Percentiles rank a stretch among this genome's conserved stretches.
phyloP scores from a whole-genome alignment of 1,140 invertebrate genomes.

The Venturia canescens region DNA sequence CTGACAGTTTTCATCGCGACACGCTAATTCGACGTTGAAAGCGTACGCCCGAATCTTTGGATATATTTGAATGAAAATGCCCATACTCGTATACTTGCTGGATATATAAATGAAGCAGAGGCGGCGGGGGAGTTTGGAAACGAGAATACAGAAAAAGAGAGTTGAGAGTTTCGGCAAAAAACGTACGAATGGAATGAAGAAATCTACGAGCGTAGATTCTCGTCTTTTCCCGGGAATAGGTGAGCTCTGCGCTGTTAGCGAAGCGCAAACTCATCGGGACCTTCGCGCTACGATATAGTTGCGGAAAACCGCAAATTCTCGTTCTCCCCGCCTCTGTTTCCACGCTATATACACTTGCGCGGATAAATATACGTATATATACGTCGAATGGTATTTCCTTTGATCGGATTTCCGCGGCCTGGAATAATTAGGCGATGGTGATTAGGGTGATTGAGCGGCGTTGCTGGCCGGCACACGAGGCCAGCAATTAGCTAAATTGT shows the following conservation, averaged over 20 bases:
- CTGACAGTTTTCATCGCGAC: too few relatives aligned
- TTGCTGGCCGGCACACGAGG: constrained; percentile 55
- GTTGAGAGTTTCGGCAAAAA: constrained; percentile 19
- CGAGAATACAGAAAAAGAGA: background rate
- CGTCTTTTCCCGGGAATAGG: constrained; percentile 34
- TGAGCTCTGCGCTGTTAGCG: background rate
- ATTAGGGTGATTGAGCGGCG: constrained; percentile 66
- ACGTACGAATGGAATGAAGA: constrained; percentile 57
- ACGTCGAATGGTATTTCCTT: constrained; percentile 60
- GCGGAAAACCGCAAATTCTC: constrained; percentile 25
- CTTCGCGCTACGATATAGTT: constrained; percentile 19
- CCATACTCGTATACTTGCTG: too few relatives aligned
- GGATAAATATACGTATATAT: constrained; percentile 12
- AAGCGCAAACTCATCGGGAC: background rate
- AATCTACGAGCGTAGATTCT: constrained; percentile 42
- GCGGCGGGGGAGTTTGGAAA: constrained; percentile 27
- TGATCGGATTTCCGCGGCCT: constrained; percentile 60
- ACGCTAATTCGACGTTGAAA: too few relatives aligned
- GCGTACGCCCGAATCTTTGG: too few relatives aligned
- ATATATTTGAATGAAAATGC: too few relatives aligned
- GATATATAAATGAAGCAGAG: background rate
- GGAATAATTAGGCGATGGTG: constrained; percentile 68
- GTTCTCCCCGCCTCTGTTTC: background rate
- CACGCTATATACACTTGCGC: background rate
- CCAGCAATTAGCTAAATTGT: constrained; percentile 66